A percentile compares a stretch with the other conserved stretches of the same genome.
These are phyloP conservation scores for Willisornis vidua DNA, from an alignment of 2,113 vertebrate species.

Conservation along the genomic window DNA sequence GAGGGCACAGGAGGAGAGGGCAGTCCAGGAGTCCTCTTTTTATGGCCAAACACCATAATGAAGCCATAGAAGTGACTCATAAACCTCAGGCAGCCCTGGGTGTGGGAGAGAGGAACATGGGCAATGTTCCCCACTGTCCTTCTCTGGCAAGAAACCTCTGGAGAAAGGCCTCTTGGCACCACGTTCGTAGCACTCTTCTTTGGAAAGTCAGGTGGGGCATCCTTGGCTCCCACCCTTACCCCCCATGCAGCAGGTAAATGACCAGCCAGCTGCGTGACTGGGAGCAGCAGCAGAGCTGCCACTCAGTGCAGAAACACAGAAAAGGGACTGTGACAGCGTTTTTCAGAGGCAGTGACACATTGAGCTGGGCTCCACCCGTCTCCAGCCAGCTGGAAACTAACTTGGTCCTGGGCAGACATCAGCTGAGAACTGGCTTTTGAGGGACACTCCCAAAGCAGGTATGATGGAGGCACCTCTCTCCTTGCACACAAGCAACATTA, in stretches of 20 bases:
- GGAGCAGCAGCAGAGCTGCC: background rate
- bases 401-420: background rate
- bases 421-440: constrained; percentile 23
- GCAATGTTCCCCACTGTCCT: background rate
- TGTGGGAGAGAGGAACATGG: rapidly evolving
- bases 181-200: background rate
- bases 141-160: background rate
- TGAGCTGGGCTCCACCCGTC: background rate
- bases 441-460: background rate
- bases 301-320: background rate
- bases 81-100: background rate
- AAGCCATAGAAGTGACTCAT: background rate
- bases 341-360: background rate
- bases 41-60: background rate
- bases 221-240: background rate
- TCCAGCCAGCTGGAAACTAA: background rate
- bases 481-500: background rate
- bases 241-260: background rate
- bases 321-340: background rate
- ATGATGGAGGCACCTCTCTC: background rate
- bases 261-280: background rate
- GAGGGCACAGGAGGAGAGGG: background rate
- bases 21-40: background rate
- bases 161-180: background rate
- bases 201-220: background rate